Evolutionary conservation across 2,797 vertebrate genomes (phyloP).

Genomic region (Chloroceryle amazona): DNA sequence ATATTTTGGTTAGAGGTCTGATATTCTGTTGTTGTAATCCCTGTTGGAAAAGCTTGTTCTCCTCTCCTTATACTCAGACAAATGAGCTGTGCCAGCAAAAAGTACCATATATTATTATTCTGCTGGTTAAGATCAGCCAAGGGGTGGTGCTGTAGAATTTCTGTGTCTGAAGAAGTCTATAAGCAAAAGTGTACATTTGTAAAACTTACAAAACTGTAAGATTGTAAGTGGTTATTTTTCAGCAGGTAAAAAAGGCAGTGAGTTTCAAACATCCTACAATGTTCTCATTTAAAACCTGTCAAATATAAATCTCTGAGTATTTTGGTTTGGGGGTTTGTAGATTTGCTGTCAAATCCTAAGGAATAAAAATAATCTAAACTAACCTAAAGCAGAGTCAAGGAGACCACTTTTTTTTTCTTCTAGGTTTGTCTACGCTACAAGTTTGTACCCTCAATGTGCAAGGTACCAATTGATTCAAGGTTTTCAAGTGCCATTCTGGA

Average conservation of each 20-base stretch:
- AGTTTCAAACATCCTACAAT: not conserved
- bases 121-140: not conserved
- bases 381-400: not conserved
- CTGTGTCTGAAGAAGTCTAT: not conserved
- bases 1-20: constrained; percentile 42
- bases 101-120: not conserved
- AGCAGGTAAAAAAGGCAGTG: not conserved
- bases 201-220: not conserved
- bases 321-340: not conserved
- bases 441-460: not conserved
- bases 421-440: not conserved
- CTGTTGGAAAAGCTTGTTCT: not conserved
- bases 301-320: not conserved
- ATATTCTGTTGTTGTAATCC: constrained; percentile 8
- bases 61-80: constrained; percentile 1
- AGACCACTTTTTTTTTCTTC: not conserved
- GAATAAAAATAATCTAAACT: not conserved
- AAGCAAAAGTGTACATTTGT: fast-evolving
- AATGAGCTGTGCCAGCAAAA: not conserved
- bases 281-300: not conserved
- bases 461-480: not conserved
- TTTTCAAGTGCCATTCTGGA: not conserved
- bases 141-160: not conserved
- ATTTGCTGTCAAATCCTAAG: not conserved
- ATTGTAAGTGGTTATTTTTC: not conserved